Base-by-base conservation (phyloP, 2,113 vertebrate species). In the Clarias gariepinus region DNA sequence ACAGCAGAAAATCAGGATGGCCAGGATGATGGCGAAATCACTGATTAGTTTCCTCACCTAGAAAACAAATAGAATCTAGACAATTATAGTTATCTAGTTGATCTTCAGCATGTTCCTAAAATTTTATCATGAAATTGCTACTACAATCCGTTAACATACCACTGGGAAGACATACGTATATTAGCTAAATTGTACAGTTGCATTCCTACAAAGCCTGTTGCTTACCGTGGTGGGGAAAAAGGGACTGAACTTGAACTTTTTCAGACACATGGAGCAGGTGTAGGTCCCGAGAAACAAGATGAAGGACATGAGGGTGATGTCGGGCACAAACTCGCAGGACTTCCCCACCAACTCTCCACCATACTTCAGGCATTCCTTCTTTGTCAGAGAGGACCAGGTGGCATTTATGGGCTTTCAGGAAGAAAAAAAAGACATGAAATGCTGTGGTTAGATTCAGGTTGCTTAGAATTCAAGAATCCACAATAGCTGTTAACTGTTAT, bases 251-350 rank as follows among this genome's bases (percentile, higher is more conserved):
- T 99, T 99, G 94, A 99, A 99, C 91, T 99, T 98, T 93, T 99
- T 99, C 91, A 99, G 94, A 92, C 95, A 94, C 98, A 99, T 99
- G 80, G 98, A 99, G 90, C 96, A 97, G 78, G 97, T 96, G 91
- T 99, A 99, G 8, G 98, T 99, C 88, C 98, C 98, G n/a, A 99
- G 93, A 92, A 99, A 99, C 74, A 99, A 95, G 92, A 99, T 99
- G 88, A 96, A 98, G 83, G 98, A 99, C 97, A 99, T 99, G 88
- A 99, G 96, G 41, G 97, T 93, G 92, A 99, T 96, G 91, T 99
- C 98, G 0, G 98, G 98, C 84, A 99, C 95, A 1, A 94, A 98
- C 1, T 91, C 64, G 2, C 98, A 99, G 91, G 93, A 94, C 84
- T 95, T 96, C 41, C 98, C 98, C 88, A 96, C 91, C 57, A 99